Evolutionary conservation across 2,113 vertebrate genomes (phyloP).

Genomic region (Xiphophorus hellerii): DNA sequence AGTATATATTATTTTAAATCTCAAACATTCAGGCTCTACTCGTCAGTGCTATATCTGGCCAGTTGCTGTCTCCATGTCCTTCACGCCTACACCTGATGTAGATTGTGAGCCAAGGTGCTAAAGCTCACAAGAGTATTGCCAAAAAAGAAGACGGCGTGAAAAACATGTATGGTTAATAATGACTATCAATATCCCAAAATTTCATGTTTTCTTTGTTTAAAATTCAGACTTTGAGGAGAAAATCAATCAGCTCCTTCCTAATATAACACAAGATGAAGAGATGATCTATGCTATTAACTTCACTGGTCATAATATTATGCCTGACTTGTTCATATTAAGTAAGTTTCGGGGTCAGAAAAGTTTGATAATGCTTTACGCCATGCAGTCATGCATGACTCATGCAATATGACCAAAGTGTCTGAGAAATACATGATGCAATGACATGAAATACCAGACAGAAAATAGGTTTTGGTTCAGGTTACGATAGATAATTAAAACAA

Average conservation of each 20-base stretch:
- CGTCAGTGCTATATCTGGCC: neutral
- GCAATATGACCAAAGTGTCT: constrained; percentile 26
- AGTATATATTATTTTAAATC: neutral
- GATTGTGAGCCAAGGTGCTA: neutral
- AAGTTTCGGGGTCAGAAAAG: neutral
- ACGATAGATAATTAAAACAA: constrained; percentile 11
- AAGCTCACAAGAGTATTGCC: neutral
- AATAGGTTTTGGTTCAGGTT: constrained; percentile 6
- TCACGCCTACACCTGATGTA: neutral
- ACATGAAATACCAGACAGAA: constrained; percentile 33
- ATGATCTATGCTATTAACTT: neutral
- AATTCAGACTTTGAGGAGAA: neutral
- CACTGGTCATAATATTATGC: neutral
- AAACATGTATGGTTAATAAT: neutral
- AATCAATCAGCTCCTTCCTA: neutral
- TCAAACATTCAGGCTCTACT: neutral
- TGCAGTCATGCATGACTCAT: constrained; percentile 25
- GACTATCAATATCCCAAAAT: neutral
- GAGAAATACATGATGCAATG: constrained; percentile 40
- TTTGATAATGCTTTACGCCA: constrained; percentile 2
- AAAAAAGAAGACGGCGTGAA: neutral
- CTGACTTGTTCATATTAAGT: neutral
- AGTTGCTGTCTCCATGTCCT: neutral
- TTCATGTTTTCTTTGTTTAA: neutral
- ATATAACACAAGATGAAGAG: neutral